A percentile compares a stretch with the other conserved stretches of the same genome.
phyloP scores from a whole-genome alignment of 2,888 invertebrate genomes.

The Cryptocephalus primarius region DNA sequence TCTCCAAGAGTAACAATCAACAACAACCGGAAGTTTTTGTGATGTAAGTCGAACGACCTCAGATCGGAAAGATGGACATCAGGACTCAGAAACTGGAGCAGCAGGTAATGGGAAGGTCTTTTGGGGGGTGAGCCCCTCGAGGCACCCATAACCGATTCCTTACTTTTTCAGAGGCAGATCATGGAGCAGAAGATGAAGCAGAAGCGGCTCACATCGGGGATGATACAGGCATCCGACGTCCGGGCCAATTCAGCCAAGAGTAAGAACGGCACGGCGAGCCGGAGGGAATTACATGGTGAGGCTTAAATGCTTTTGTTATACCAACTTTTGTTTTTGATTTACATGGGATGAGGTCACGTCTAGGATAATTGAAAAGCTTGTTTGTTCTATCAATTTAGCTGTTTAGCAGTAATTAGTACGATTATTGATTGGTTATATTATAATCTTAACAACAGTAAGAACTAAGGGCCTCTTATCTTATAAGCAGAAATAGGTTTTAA shows the following conservation, averaged over 20 bases:
- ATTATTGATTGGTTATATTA: no score
- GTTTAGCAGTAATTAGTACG: no score
- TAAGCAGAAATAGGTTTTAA: no score
- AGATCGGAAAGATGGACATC: conserved; percentile 29
- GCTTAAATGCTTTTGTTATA: not conserved
- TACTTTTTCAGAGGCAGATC: conserved; percentile 56
- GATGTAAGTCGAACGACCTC: conserved; percentile 5
- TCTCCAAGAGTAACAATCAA: conserved; percentile 24
- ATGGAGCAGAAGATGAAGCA: conserved; percentile 84
- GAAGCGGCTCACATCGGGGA: conserved; percentile 72
- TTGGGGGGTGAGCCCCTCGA: not conserved
- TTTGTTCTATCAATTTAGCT: not conserved
- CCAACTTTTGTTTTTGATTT: no score
- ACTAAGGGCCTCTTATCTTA: no score
- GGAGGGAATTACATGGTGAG: conserved; percentile 59
- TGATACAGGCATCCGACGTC: conserved; percentile 79
- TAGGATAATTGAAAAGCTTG: no score
- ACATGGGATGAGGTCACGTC: no score
- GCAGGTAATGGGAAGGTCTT: conserved; percentile 50
- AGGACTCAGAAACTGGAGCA: conserved; percentile 80
- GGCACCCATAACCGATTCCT: not conserved
- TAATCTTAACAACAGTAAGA: no score
- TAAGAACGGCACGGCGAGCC: conserved; percentile 57
- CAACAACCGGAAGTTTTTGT: conserved; percentile 9
- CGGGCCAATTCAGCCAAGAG: conserved; percentile 54